Percentiles rank a stretch among this genome's conserved stretches.
Conservation (phyloP, 1,140 invertebrate genomes). For the Cotesia typhae region DNA sequence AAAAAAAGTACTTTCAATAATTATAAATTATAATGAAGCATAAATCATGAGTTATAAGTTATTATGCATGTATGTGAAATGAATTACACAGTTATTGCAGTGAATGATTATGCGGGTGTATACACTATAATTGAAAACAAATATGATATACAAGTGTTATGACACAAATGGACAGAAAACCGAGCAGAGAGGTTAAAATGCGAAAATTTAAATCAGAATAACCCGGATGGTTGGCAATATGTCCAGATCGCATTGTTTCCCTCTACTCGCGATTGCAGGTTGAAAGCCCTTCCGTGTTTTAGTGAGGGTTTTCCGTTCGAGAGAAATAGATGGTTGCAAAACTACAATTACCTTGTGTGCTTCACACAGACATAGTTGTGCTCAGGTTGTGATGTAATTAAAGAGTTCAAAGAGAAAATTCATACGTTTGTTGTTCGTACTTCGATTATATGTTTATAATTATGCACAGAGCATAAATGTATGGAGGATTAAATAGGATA, state of each 20-base stretch:
- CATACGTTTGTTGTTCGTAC: background rate
- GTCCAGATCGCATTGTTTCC: slow-evolving; percentile 53
- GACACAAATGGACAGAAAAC: background rate
- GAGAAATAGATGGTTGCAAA: slow-evolving; percentile 21
- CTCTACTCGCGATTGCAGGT: slow-evolving; percentile 9
- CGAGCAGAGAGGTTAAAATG: slow-evolving; percentile 28
- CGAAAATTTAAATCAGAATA: slow-evolving; percentile 61
- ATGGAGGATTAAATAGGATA: too few relatives aligned
- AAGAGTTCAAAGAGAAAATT: slow-evolving; percentile 24
- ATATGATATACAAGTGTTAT: background rate
- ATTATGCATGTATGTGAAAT: too few relatives aligned
- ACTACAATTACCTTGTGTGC: slow-evolving; percentile 26
- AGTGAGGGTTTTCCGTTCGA: slow-evolving; percentile 34
- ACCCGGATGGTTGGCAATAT: slow-evolving; percentile 51
- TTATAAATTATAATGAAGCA: too few relatives aligned
- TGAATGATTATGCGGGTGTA: too few relatives aligned
- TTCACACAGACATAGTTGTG: background rate
- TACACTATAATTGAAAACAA: background rate
- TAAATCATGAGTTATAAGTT: too few relatives aligned
- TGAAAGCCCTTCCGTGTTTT: slow-evolving; percentile 34
- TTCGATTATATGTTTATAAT: background rate
- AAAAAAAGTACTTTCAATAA: too few relatives aligned
- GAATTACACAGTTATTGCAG: too few relatives aligned
- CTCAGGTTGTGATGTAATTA: slow-evolving; percentile 10
- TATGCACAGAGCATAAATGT: background rate